Evolutionary conservation across 2,113 vertebrate genomes (phyloP).

Genomic region (Antennarius striatus): DNA sequence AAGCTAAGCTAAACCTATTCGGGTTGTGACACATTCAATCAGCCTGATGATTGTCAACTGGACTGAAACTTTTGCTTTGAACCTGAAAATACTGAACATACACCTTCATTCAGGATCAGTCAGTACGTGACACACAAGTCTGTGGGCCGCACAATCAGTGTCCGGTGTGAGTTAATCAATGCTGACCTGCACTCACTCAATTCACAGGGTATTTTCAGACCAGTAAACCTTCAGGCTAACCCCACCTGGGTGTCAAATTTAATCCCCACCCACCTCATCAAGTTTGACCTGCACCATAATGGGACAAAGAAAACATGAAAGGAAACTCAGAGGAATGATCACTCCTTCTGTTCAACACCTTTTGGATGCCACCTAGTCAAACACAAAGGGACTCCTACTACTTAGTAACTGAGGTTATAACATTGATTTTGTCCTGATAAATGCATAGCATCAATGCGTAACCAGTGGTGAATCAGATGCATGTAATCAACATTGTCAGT

Average conservation of each 20-base stretch:
- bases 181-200: constrained; percentile 18
- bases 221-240: constrained; percentile 15
- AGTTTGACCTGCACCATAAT: background rate
- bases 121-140: constrained; percentile 13
- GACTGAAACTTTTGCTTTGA: constrained; percentile 7
- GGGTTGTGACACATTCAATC: constrained; percentile 4
- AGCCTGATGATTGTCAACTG: constrained; percentile 4
- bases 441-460: too few relatives aligned
- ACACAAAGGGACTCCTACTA: too few relatives aligned
- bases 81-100: constrained; percentile 17
- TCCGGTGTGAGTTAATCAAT: constrained; percentile 11
- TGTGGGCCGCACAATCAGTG: background rate
- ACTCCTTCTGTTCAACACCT: too few relatives aligned
- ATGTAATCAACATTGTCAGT: constrained; percentile 22
- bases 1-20: background rate
- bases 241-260: constrained; percentile 11
- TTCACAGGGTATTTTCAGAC: constrained; percentile 43
- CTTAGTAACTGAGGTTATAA: too few relatives aligned
- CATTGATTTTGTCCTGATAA: too few relatives aligned
- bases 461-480: too few relatives aligned
- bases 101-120: constrained; percentile 44
- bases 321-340: background rate
- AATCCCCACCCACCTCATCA: constrained; percentile 12
- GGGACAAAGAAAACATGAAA: constrained; percentile 2
- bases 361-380: too few relatives aligned